phyloP scores from a whole-genome alignment of 92 coral and sea anemone genomes.

The Phymanthus crucifer region DNA sequence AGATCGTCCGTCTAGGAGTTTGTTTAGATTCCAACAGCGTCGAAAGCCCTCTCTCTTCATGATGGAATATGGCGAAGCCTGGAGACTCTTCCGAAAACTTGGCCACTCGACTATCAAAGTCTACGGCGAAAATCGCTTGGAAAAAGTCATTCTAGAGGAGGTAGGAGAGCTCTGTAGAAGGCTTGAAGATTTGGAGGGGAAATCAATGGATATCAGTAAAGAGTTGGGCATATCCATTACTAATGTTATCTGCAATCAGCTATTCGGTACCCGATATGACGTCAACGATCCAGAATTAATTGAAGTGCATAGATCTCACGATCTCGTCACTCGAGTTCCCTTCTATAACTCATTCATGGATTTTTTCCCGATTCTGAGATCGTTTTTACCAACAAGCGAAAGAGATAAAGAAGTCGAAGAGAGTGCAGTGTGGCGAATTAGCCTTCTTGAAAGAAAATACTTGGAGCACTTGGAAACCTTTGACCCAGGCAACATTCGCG shows the following conservation, averaged over 20 bases:
- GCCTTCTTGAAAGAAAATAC: slow-evolving; percentile 28
- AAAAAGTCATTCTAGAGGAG: slow-evolving; percentile 39
- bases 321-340: slow-evolving; percentile 21
- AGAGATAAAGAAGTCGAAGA: slow-evolving; percentile 3
- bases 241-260: slow-evolving; percentile 52
- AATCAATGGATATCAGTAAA: slow-evolving; percentile 42
- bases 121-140: slow-evolving; percentile 45
- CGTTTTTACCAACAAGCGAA: slow-evolving; percentile 14
- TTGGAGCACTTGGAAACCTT: slow-evolving; percentile 32
- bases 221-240: slow-evolving; percentile 50
- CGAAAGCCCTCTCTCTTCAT: slow-evolving; percentile 22
- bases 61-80: slow-evolving; percentile 35
- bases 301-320: slow-evolving; percentile 31
- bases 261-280: slow-evolving; percentile 53
- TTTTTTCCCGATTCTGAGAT: slow-evolving; percentile 25
- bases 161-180: slow-evolving; percentile 45
- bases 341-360: slow-evolving; percentile 15
- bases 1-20: slow-evolving; percentile 32
- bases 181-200: slow-evolving; percentile 32
- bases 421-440: slow-evolving; percentile 24
- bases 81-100: slow-evolving; percentile 58
- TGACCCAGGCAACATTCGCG: slow-evolving; percentile 36
- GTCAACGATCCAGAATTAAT: slow-evolving; percentile 43
- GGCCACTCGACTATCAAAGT: slow-evolving; percentile 48
- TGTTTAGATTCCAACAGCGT: slow-evolving; percentile 13